A percentile compares a stretch with the other conserved stretches of the same genome.
Evolutionary conservation across 2,888 invertebrate genomes (phyloP).

Genomic region (Leptinotarsa tumamoca): DNA sequence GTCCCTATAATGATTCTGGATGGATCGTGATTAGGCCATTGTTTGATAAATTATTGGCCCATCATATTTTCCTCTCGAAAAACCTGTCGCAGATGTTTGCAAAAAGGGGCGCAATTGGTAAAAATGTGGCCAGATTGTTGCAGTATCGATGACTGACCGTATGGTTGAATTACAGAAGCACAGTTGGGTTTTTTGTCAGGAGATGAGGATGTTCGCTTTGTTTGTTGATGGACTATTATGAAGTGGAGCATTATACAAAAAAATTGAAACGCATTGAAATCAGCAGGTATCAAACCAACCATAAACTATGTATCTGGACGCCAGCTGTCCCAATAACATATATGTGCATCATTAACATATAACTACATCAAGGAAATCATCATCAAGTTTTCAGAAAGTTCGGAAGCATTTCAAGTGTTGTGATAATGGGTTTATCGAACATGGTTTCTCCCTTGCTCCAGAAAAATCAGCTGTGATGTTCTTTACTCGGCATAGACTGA

Average conservation of each 20-base stretch:
- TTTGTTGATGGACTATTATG: constrained; percentile 28
- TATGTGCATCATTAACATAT: no score
- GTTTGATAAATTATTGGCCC: constrained; percentile 63
- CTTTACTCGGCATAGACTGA: no score
- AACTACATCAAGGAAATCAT: no score
- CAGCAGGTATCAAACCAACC: not conserved
- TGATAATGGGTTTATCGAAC: no score
- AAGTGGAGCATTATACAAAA: not conserved
- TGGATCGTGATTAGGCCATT: constrained; percentile 59
- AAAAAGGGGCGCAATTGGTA: constrained; percentile 57
- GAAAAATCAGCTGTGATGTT: no score
- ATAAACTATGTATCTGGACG: no score
- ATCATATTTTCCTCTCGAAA: constrained; percentile 60
- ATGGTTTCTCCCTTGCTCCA: no score
- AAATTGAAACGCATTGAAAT: not conserved
- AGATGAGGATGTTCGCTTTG: constrained; percentile 7
- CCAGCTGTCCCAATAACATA: no score
- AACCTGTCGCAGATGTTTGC: constrained; percentile 66
- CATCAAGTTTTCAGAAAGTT: no score
- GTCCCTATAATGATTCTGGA: constrained; percentile 58
- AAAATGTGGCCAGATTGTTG: constrained; percentile 65
- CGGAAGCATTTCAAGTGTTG: no score
- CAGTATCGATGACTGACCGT: constrained; percentile 46
- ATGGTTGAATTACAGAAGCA: constrained; percentile 41
- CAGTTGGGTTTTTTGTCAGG: constrained; percentile 35